Evolutionary conservation across 2,113 vertebrate genomes (phyloP).

Genomic region (Hypomesus transpacificus): DNA sequence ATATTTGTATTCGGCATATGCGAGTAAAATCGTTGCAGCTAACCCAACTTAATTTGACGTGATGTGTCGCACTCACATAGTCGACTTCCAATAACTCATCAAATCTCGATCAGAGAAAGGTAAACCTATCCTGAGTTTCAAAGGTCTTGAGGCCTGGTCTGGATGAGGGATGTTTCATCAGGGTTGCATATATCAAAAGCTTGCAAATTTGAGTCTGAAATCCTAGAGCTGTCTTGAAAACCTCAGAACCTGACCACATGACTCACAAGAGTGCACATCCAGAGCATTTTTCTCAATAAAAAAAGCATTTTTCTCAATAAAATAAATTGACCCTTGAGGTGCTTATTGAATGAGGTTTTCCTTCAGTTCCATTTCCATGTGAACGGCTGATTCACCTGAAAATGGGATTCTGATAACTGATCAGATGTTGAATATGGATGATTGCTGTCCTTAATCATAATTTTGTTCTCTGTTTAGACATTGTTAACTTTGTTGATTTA

Average conservation of each 20-base stretch:
- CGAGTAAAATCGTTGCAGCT: no score
- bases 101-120: no score
- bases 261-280: constrained; percentile 19
- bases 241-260: constrained; percentile 26
- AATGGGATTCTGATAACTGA: not conserved
- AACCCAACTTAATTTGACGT: no score
- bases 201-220: constrained; percentile 31
- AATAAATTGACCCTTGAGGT: constrained; percentile 9
- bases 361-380: not conserved
- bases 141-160: constrained; percentile 1
- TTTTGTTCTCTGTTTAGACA: no score
- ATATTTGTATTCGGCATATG: no score
- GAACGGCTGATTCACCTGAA: not conserved
- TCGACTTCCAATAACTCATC: not conserved
- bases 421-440: no score
- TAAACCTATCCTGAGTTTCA: constrained; percentile 3
- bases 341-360: constrained; percentile 24
- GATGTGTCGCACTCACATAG: not conserved
- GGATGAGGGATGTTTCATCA: constrained; percentile 40
- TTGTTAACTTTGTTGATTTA: no score
- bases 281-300: constrained; percentile 12
- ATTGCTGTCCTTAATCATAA: no score
- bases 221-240: constrained; percentile 14
- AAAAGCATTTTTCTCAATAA: constrained; percentile 11
- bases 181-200: constrained; percentile 27